Evolutionary conservation across 2,888 invertebrate species (phyloP).

Genomic region (Ypsolopha sequella): DNA sequence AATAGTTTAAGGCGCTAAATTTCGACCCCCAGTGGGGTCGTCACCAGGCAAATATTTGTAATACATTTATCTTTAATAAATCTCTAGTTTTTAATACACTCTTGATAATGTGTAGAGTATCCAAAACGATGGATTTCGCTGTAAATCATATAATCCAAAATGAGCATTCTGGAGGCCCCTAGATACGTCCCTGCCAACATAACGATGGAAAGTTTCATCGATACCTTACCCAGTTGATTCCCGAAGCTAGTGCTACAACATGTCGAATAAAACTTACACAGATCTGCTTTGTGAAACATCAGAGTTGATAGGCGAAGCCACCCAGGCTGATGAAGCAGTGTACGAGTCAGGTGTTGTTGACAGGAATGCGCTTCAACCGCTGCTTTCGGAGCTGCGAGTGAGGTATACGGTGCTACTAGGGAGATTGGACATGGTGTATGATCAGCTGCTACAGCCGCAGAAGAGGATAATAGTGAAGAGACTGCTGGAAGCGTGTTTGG

Average conservation of each 20-base stretch:
- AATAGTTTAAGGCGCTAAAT: no score
- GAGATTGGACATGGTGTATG: constrained; percentile 84
- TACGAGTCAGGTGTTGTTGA: constrained; percentile 74
- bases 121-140: no score
- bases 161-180: no score
- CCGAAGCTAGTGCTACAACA: constrained; percentile 27
- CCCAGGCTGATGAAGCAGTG: constrained; percentile 71
- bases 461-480: constrained; percentile 84
- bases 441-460: constrained; percentile 94
- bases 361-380: constrained; percentile 68
- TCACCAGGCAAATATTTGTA: no score
- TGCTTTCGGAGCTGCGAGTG: constrained; percentile 80
- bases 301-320: constrained; percentile 65
- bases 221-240: not conserved
- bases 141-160: no score
- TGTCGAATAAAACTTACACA: constrained; percentile 83
- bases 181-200: not conserved
- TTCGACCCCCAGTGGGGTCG: no score
- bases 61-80: no score
- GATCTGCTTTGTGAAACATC: constrained; percentile 74
- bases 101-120: no score
- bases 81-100: no score
- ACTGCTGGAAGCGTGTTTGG: constrained; percentile 81
- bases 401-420: constrained; percentile 84
- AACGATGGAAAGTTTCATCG: not conserved